These are phyloP conservation scores for Ophthalmolycus amberensis DNA, from an alignment of 2,113 vertebrate genomes.

Conservation along the genomic window DNA sequence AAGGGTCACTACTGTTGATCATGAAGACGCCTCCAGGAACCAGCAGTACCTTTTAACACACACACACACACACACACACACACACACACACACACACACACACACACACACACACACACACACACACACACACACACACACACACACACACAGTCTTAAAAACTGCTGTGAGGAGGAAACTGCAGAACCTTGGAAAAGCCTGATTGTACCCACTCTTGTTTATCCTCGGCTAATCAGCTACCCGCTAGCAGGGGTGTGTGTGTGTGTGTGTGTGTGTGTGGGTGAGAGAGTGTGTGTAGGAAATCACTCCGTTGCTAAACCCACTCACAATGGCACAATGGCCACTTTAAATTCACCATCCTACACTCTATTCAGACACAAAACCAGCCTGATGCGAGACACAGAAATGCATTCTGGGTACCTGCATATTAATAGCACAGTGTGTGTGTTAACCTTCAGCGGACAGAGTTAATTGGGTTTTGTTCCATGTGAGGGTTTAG, in stretches of 20 bases:
- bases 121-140: too few relatives aligned
- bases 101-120: too few relatives aligned
- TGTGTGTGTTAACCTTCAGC: not conserved
- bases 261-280: conserved; percentile 12
- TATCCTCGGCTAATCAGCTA: conserved; percentile 13
- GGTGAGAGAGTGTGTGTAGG: not conserved
- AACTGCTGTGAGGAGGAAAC: conserved; percentile 9
- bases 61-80: too few relatives aligned
- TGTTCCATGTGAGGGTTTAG: not conserved
- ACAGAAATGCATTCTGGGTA: conserved; percentile 6
- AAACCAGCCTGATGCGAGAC: conserved; percentile 8
- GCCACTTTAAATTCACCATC: conserved; percentile 42
- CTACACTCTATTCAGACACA: conserved; percentile 36
- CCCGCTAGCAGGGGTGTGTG: conserved; percentile 11
- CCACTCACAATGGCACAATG: conserved; percentile 40
- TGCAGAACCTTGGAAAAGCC: conserved; percentile 28
- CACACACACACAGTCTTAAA: not conserved
- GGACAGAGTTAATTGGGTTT: conserved; percentile 2
- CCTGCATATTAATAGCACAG: not conserved
- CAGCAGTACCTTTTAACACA: conserved; percentile 86
- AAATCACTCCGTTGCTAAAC: conserved; percentile 12
- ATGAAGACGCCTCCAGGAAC: conserved; percentile 91
- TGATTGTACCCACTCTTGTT: conserved; percentile 37
- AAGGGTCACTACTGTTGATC: conserved; percentile 83
- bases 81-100: too few relatives aligned